phyloP scores from a whole-genome alignment of 2,113 vertebrate species.

The Campylorhamphus procurvoides region DNA sequence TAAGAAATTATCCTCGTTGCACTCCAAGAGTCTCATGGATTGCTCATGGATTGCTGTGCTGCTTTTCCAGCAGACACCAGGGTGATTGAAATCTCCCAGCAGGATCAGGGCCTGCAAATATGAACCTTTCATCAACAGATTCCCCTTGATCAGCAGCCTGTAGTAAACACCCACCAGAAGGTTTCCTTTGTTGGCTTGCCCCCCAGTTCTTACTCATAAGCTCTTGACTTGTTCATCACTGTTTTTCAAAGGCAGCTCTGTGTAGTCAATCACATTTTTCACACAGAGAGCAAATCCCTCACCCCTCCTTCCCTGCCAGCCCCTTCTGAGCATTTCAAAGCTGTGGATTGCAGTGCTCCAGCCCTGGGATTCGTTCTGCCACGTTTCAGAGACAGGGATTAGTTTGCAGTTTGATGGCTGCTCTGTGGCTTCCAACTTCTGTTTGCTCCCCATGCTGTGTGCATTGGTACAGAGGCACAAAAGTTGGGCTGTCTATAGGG shows the following conservation, averaged over 20 bases:
- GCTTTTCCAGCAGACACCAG: neutral
- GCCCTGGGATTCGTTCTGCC: fast-evolving
- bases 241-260: neutral
- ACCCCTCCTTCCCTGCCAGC: neutral
- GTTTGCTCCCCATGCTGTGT: neutral
- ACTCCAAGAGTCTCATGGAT: neutral
- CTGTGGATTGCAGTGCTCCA: neutral
- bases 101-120: neutral
- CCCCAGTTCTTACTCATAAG: neutral
- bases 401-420: neutral
- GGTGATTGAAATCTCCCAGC: neutral
- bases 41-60: neutral
- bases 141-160: fast-evolving
- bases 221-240: neutral
- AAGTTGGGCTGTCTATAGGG: neutral
- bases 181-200: neutral
- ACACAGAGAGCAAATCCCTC: neutral
- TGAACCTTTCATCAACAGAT: neutral
- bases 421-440: neutral
- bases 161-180: neutral
- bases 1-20: neutral
- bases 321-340: neutral
- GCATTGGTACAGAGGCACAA: fast-evolving
- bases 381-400: fast-evolving
- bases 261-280: neutral